Evolutionary conservation across 2,888 invertebrate species (phyloP).

Genomic region (Schizotus pectinicornis): DNA sequence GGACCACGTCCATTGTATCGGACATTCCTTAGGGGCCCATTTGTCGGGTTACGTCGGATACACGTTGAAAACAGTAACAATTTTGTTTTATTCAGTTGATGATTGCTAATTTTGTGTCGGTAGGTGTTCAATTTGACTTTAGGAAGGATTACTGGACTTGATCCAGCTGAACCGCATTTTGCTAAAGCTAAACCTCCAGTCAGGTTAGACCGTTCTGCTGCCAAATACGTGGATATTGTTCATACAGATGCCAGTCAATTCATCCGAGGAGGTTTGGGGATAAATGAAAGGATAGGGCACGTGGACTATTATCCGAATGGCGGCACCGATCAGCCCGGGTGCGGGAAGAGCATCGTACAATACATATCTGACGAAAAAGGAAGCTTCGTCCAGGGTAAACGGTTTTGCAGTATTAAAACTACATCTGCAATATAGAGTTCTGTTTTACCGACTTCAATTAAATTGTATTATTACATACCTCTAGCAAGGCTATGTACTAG

Average conservation of each 20-base stretch:
- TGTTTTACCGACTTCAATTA: too few species aligned
- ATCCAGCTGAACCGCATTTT: slow-evolving; percentile 93
- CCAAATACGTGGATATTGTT: slow-evolving; percentile 86
- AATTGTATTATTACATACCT: background rate
- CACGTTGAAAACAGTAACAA: slow-evolving; percentile 67
- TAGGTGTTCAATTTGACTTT: slow-evolving; percentile 72
- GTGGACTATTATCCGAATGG: slow-evolving; percentile 94
- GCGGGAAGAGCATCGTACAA: slow-evolving; percentile 65
- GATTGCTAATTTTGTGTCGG: slow-evolving; percentile 35
- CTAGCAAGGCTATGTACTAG: too few species aligned
- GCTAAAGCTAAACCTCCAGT: slow-evolving; percentile 80
- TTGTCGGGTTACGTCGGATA: slow-evolving; percentile 84
- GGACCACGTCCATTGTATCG: slow-evolving; percentile 80
- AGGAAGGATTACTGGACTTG: slow-evolving; percentile 84
- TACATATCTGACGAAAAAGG: slow-evolving; percentile 69
- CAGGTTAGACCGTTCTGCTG: slow-evolving; percentile 85
- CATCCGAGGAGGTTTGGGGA: slow-evolving; percentile 79
- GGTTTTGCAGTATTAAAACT: too few species aligned
- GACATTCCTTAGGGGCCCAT: slow-evolving; percentile 88
- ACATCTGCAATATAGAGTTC: too few species aligned
- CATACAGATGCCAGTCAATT: slow-evolving; percentile 86
- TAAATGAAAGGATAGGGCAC: slow-evolving; percentile 82
- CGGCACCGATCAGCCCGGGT: slow-evolving; percentile 80
- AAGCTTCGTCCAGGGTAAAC: slow-evolving; percentile 63
- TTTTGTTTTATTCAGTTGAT: background rate